phyloP scores from a whole-genome alignment of 2,888 invertebrate species.

The Sclerodermus sp. region DNA sequence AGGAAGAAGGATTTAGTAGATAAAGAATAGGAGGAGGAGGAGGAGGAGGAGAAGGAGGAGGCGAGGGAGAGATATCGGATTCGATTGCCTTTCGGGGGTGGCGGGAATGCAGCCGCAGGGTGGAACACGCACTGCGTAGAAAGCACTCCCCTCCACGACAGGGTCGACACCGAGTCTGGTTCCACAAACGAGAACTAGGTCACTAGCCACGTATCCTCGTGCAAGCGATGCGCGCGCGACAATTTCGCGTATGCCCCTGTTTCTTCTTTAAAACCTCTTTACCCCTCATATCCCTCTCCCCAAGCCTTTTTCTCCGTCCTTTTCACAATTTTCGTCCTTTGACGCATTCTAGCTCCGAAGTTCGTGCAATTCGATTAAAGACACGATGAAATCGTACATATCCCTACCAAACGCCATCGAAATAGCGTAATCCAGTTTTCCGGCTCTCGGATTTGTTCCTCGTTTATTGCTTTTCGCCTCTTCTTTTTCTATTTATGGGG shows the following conservation, averaged over 20 bases:
- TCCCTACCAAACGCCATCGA: no score
- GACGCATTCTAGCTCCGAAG: no score
- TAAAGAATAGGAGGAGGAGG: neutral
- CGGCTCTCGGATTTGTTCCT: no score
- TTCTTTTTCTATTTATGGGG: no score
- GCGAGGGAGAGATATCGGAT: neutral
- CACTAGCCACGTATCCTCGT: constrained; percentile 23
- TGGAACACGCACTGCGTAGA: constrained; percentile 45
- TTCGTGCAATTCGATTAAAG: no score
- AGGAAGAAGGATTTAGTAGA: no score
- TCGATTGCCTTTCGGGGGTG: constrained; percentile 9
- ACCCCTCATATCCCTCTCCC: no score
- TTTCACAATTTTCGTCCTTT: no score
- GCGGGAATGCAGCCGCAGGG: constrained; percentile 8
- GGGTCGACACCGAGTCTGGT: constrained; percentile 34
- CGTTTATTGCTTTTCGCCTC: no score
- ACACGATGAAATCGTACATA: no score
- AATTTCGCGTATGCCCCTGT: neutral
- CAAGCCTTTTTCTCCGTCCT: no score
- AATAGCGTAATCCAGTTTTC: no score
- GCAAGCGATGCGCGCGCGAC: neutral
- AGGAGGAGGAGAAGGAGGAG: neutral
- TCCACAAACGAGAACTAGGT: constrained; percentile 41
- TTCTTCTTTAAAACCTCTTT: neutral
- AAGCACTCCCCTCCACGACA: constrained; percentile 27